Base-by-base conservation (phyloP, 2,797 vertebrate species). In the Notoglanidium macrostoma region DNA sequence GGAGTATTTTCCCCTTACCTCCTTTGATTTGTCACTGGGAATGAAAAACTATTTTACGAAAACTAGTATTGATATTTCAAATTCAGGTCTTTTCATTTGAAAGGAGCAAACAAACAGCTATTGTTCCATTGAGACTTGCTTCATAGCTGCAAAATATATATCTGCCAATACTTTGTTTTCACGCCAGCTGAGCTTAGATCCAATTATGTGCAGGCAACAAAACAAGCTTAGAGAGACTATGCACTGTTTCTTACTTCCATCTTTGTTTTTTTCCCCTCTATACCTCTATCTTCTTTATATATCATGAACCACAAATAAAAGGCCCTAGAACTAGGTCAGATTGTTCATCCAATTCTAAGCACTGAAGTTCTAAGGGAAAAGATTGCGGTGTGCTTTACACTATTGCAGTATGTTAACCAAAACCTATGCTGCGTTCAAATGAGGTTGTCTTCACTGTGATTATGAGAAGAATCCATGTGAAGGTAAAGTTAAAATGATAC, bases 111-210 rank as follows among this genome's bases (percentile, higher is more conserved):
- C 51, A 78, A 59, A 61, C 87, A 83, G 29, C 77, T 59, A 84
- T 83, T 68, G 67, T 84, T 76, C 88, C 76, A 12, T 17, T 51
- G 85, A 88, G 80, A 89, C 70, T 55, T 63, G 61, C 74, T 35
- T 72, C 84, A 67, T 63, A 59, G 85, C 85, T 83, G 83, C 61
- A 79, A 89, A 80, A 80, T 80, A 59, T 86, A 85, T 72, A 81
- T 87, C 88, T 86, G 88, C 88, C 86, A 89, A 83, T 89, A 70
- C 65, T 88, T 87, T 88, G 82, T 90, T 85, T 88, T 86, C 54
- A 78, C 70, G 88, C 84, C 83, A 84, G 83, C 85, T 67, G 86
- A 89, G 88, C 88, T 88, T 40, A 90, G 83, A 91, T 86, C 84
- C 88, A 84, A 85, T 91, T 89, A 90, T 88, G 85, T 35, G 35